Conservation (phyloP, 2,113 vertebrate genomes). For the Crocuta crocuta region DNA sequence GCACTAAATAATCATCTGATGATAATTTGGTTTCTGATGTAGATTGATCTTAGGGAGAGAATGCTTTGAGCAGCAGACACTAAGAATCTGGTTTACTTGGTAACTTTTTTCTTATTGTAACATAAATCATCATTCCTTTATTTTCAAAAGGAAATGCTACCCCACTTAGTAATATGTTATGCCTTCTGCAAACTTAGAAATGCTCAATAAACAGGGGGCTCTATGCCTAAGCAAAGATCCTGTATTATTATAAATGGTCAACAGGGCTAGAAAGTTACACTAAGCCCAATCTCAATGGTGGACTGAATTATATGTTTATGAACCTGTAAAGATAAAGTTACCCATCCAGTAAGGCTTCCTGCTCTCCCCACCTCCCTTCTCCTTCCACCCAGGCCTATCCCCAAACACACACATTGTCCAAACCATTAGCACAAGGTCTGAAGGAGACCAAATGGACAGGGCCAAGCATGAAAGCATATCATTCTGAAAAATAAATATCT, state of each 20-base stretch:
- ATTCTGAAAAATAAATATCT: neutral
- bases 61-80: conserved; percentile 4
- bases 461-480: neutral
- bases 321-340: neutral
- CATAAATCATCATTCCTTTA: neutral
- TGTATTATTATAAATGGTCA: neutral
- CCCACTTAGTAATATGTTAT: neutral
- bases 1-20: neutral
- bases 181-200: neutral
- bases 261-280: neutral
- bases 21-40: neutral
- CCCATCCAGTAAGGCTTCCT: neutral
- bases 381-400: neutral
- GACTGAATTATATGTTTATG: neutral
- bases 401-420: neutral
- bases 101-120: neutral
- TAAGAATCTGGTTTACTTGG: neutral
- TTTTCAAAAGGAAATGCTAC: neutral
- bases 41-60: neutral
- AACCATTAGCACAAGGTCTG: neutral
- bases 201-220: neutral
- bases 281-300: neutral
- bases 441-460: neutral
- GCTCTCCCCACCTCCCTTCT: neutral
- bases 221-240: neutral